Percentiles rank a stretch among this genome's conserved stretches.
Evolutionary conservation across 1,140 invertebrate genomes (phyloP).

Genomic region (Trachymyrmex septentrionalis): DNA sequence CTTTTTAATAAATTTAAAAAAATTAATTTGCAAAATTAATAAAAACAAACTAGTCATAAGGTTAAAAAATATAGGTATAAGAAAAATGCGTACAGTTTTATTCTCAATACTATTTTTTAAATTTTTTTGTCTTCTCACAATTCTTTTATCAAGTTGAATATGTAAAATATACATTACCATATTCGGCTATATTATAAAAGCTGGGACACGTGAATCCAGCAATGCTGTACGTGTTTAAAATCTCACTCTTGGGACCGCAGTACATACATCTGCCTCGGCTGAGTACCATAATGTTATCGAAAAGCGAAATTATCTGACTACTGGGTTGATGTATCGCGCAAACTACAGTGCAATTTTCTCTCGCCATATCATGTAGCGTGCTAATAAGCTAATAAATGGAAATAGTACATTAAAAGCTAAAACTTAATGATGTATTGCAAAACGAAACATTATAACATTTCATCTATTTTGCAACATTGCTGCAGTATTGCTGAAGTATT

Average conservation of each 20-base stretch:
- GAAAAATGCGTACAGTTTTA: not conserved
- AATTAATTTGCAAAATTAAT: not conserved
- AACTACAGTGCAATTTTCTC: slow-evolving; percentile 92
- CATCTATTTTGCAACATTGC: not conserved
- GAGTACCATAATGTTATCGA: slow-evolving; percentile 89
- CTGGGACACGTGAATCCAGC: slow-evolving; percentile 88
- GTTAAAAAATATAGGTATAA: not conserved
- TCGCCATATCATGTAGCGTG: slow-evolving; percentile 81
- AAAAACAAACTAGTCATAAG: not conserved
- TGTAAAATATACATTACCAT: slow-evolving; percentile 84
- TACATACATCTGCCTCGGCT: slow-evolving; percentile 88
- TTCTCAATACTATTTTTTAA: not conserved
- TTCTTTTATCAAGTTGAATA: not conserved
- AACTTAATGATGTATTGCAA: too few species aligned
- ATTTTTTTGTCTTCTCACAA: not conserved
- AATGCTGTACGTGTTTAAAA: slow-evolving; percentile 86
- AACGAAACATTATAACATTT: not conserved
- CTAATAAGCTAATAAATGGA: too few species aligned
- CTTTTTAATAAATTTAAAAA: not conserved
- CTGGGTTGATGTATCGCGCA: slow-evolving; percentile 97
- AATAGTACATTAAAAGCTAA: too few species aligned
- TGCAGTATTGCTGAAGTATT: not conserved
- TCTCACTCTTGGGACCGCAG: slow-evolving; percentile 87
- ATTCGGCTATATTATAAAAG: slow-evolving; percentile 91
- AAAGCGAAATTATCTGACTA: slow-evolving; percentile 92